Base-by-base conservation (phyloP, 2,113 vertebrate species). In the Azemiops feae region DNA sequence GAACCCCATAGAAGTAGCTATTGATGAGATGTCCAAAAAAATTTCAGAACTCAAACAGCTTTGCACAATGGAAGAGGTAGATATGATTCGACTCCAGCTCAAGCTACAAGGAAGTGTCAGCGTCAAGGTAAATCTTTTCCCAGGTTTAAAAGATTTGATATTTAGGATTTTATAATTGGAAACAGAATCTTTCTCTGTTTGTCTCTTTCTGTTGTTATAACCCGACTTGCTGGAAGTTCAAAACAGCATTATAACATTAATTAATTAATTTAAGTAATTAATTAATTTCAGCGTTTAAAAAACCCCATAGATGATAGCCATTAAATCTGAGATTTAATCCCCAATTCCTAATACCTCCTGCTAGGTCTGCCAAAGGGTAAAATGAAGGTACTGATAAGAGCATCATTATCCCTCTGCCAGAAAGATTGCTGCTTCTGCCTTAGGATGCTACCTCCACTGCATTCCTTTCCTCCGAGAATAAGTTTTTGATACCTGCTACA, bases 11-110 rank as follows among this genome's bases (percentile, higher is more conserved):
- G 99, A 99, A 95, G 99, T 99, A n/a, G 99, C 99, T 0, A 99
- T 99, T n/a, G 99, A 99, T 60, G 99, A 99, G 97, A 99, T 99
- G 99, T 99, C 99, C 74, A 98, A 98, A 60, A 99, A 99, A 89
- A 99, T 99, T 89, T 99, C 98, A 0, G 99, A 99, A 96, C 99
- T 99, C 93, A 99, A 98, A 91, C 99, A 99, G 97, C 98, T 99
- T 85, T 99, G 99, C 97, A 98, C 97, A 3, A 98, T 99, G 98
- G 98, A 98, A 34, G 99, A 99, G 34, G 99, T 99, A 96, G 99
- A 99, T 97, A 99, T 99, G 99, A 99, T 99, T 96, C 97, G 99
- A 53, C 98, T 99, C 34, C 99, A 99, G 97, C 98, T 99, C 55
- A 99, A 99, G 92, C 98, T 99, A 30, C 99, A 99, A 96, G 99